These are phyloP conservation scores for Phoebastria nigripes DNA, from an alignment of 2,797 vertebrate genomes.

Conservation along the genomic window DNA sequence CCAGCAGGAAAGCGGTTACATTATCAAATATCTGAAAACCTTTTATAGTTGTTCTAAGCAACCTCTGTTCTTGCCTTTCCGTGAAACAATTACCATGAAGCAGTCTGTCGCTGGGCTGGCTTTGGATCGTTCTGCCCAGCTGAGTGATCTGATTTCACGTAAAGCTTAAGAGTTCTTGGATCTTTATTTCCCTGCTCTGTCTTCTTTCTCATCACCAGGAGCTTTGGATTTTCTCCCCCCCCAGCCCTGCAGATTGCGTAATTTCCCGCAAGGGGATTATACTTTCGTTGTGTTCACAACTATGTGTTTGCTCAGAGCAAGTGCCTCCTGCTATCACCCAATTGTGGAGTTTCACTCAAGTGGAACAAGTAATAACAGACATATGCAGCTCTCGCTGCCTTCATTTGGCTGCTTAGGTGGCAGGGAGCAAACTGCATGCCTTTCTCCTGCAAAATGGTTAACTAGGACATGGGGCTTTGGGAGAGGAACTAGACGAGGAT, in stretches of 20 bases:
- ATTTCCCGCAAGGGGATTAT: not conserved
- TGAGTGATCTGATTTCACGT: conserved; percentile 4
- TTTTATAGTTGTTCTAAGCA: not conserved
- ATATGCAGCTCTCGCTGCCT: not conserved
- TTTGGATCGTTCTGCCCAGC: not conserved
- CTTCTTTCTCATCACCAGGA: not conserved
- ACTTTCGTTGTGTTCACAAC: not conserved
- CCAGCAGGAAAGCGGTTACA: not conserved
- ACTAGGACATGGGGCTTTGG: not conserved
- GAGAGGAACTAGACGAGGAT: not conserved
- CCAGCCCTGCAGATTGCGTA: not conserved
- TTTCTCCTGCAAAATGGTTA: not conserved
- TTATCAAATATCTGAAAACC: not conserved
- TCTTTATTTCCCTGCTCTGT: conserved; percentile 40
- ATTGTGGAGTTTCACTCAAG: not conserved
- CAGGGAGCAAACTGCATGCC: not conserved
- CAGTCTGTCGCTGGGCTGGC: not conserved
- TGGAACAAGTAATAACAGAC: conserved; percentile 30
- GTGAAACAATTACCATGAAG: conserved; percentile 1
- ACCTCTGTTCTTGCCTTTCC: not conserved
- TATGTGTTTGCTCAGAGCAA: not conserved
- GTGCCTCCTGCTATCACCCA: not conserved
- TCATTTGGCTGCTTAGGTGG: not conserved
- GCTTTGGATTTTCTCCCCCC: not conserved
- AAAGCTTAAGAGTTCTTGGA: not conserved